Conservation (phyloP, 2,113 vertebrate genomes). For the Xiphophorus maculatus region DNA sequence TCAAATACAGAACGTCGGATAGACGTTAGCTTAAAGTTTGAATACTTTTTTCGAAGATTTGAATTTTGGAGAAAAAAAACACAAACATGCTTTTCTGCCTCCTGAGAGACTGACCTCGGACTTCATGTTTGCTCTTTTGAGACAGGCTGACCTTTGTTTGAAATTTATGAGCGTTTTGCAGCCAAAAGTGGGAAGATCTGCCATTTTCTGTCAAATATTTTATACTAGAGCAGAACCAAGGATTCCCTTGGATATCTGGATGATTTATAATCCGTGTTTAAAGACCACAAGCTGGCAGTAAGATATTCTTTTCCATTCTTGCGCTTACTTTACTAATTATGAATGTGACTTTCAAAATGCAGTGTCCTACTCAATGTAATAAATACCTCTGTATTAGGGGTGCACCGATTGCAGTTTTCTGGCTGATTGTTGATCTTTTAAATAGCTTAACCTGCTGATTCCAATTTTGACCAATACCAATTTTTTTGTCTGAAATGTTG, state of each 20-base stretch:
- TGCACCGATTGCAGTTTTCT: too few species aligned
- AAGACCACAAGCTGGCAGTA: background rate
- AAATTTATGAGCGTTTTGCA: conserved; percentile 8
- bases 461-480: too few species aligned
- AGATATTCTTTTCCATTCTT: background rate
- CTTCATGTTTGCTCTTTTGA: background rate
- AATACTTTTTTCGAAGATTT: background rate
- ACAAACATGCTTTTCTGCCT: background rate
- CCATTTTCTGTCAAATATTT: conserved; percentile 8
- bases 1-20: background rate
- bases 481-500: too few species aligned
- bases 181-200: conserved; percentile 4
- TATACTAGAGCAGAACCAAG: conserved; percentile 1
- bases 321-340: background rate
- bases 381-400: background rate
- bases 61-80: background rate
- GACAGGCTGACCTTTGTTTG: conserved; percentile 10
- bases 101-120: background rate
- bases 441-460: too few species aligned
- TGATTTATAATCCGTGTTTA: conserved; percentile 10
- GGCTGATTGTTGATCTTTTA: too few species aligned
- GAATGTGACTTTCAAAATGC: background rate
- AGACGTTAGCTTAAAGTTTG: background rate
- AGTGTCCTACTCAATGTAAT: background rate
- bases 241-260: background rate